Base-by-base conservation (phyloP, 2,888 invertebrate genomes). In the Poecilus cupreus region DNA sequence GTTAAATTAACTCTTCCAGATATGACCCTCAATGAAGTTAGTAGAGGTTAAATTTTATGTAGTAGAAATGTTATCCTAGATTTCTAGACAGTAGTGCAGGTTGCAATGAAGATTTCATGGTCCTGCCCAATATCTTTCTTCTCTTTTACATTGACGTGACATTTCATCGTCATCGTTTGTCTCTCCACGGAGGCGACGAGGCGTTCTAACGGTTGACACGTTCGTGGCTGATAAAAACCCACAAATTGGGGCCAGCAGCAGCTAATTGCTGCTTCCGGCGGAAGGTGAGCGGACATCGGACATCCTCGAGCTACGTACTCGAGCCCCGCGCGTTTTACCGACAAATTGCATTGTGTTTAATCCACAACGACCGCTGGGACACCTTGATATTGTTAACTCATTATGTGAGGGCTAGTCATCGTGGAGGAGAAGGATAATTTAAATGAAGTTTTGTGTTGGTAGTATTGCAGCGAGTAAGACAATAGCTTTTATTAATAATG, bases 221-320 rank as follows among this genome's bases (percentile, higher is more conserved):
- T 75, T 74, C 26, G 51, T 3, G 49, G 75, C 24, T 51, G 24
- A 37, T 68, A 68, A 68, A 32, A 68, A 74, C 11, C 43, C n/a
- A 75, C 54, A 75, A 68, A 51, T 75, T 75, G 54, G 26, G 32
- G 22, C 54, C 75, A 18, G n/a, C 37, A n/a, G 39, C 20, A 22
- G 13, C 32, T 54, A 75, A 75, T 75, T 75, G 75, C 32, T 18
- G 6, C 49, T 75, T 75, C 75, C 75, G 75, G 75, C 51, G 51
- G 51, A 51, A 75, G 32, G 32, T 75, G 13, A 18, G 68, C 39
- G 68, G 39, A 22, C 39, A 68, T 37, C 39, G 51, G 68, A 51
- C 72, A 43, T 72, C 72, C 46, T 72, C 70, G n/a, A 18, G 11
- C 22, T 64, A 11, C 3, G 24, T 18, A 8, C 26, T 18, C 32